Conservation (phyloP, 2,113 vertebrate genomes). For the Ranitomeya imitator region DNA sequence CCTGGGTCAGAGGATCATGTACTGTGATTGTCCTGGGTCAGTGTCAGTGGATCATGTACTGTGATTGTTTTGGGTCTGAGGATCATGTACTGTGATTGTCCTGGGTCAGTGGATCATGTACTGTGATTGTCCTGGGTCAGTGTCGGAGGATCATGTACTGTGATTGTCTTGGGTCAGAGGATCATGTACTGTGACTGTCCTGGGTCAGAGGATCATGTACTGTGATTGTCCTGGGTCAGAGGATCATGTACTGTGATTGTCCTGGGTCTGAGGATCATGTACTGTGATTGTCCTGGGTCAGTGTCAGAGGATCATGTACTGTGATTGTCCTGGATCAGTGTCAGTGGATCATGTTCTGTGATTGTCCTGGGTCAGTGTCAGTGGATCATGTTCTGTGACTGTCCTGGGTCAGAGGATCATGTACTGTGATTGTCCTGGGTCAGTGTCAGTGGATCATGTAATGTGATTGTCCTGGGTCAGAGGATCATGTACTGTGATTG, state of each 20-base stretch:
- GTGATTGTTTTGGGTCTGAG: background rate
- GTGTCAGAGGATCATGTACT: too few relatives aligned
- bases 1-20: background rate
- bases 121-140: background rate
- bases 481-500: too few relatives aligned
- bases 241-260: background rate
- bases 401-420: background rate
- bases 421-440: background rate
- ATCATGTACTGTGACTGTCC: too few relatives aligned
- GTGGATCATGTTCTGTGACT: too few relatives aligned
- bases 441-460: background rate
- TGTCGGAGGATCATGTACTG: background rate
- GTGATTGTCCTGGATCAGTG: background rate
- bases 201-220: background rate
- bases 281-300: background rate
- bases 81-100: too few relatives aligned
- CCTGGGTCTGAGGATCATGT: background rate
- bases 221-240: background rate
- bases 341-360: background rate
- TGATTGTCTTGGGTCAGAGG: background rate
- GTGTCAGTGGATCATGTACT: background rate
- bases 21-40: background rate
- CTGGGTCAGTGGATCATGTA: background rate
- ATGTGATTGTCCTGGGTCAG: background rate
- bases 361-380: background rate